Evolutionary conservation across 2,797 vertebrate genomes (phyloP).

Genomic region (Pygocentrus nattereri): DNA sequence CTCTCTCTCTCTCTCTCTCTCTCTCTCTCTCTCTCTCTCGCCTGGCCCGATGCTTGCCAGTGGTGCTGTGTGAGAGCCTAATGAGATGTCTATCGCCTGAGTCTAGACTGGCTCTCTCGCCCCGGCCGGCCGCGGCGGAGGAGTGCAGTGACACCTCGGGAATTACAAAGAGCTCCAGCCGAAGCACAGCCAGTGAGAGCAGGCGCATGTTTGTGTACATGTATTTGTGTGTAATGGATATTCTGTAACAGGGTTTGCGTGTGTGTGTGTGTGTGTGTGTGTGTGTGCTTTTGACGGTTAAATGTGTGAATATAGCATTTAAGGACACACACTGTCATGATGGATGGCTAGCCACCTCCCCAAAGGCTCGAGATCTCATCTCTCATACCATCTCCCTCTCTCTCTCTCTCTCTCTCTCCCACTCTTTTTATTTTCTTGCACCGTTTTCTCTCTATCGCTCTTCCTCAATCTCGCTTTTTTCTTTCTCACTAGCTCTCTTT

Average conservation of each 20-base stretch:
- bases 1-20: slow-evolving; percentile 11
- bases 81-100: slow-evolving; percentile 83
- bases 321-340: slow-evolving; percentile 39
- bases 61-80: slow-evolving; percentile 72
- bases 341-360: slow-evolving; percentile 25
- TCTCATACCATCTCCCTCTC: neutral
- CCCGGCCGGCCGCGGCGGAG: slow-evolving; percentile 30
- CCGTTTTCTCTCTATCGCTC: neutral
- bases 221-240: slow-evolving; percentile 25
- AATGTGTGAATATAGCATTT: slow-evolving; percentile 49
- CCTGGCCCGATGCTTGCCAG: slow-evolving; percentile 69
- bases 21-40: slow-evolving; percentile 43
- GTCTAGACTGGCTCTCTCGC: slow-evolving; percentile 72
- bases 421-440: too few relatives aligned
- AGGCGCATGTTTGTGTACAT: slow-evolving; percentile 25
- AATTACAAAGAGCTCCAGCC: slow-evolving; percentile 46
- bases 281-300: slow-evolving; percentile 13
- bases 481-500: neutral
- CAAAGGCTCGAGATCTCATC: slow-evolving; percentile 32
- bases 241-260: slow-evolving; percentile 27
- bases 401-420: neutral
- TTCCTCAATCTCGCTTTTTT: neutral
- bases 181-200: slow-evolving; percentile 18
- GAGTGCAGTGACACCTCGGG: slow-evolving; percentile 42
- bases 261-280: slow-evolving; percentile 25